These are phyloP conservation scores for Venustaconcha ellipsiformis DNA, from an alignment of 1,140 invertebrate species.

Conservation along the genomic window DNA sequence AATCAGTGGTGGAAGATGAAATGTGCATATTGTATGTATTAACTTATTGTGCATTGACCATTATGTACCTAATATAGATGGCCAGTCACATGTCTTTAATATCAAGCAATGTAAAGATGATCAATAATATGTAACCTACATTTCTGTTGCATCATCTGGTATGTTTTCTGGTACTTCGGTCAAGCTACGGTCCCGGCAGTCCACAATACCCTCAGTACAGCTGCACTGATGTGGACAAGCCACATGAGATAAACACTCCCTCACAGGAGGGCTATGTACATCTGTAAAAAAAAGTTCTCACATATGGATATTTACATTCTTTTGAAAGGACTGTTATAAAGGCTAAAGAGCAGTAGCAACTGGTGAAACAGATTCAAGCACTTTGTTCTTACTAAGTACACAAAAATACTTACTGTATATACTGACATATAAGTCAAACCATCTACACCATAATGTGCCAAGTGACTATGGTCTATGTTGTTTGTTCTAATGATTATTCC, in stretches of 20 bases:
- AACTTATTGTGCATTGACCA: too few species aligned
- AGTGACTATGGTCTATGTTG: too few species aligned
- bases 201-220: slow-evolving; percentile 89
- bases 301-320: neutral
- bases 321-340: neutral
- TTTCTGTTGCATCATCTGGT: slow-evolving; percentile 92
- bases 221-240: slow-evolving; percentile 90
- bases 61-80: neutral
- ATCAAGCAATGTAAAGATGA: neutral
- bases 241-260: slow-evolving; percentile 72
- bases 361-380: neutral
- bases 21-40: too few species aligned
- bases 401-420: neutral
- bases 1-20: too few species aligned
- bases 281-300: slow-evolving; percentile 4
- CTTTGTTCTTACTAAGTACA: neutral
- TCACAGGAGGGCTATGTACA: slow-evolving; percentile 3
- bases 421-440: too few species aligned
- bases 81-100: neutral
- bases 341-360: neutral
- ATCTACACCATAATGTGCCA: too few species aligned
- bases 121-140: slow-evolving; percentile 79
- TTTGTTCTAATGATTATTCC: too few species aligned
- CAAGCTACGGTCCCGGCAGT: slow-evolving; percentile 93
- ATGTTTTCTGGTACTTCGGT: slow-evolving; percentile 89